Conservation (phyloP, 2,113 vertebrate genomes). For the Scortum barcoo region DNA sequence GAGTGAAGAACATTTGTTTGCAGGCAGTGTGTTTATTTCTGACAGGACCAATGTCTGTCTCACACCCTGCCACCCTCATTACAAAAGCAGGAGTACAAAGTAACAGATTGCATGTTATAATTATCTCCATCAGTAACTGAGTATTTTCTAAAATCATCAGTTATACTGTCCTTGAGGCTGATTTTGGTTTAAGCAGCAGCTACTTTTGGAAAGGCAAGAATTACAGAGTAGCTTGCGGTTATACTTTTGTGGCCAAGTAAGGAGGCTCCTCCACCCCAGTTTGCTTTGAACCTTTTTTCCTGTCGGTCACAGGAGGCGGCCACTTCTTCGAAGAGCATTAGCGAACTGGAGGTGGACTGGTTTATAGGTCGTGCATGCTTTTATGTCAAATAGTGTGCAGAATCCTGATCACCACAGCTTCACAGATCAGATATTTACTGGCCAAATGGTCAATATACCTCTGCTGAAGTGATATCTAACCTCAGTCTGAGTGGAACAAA, state of each 20-base stretch:
- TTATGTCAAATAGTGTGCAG: background rate
- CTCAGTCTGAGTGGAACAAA: background rate
- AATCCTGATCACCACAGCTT: background rate
- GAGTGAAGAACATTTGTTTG: background rate
- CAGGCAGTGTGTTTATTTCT: background rate
- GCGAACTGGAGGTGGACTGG: background rate
- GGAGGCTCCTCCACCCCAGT: background rate
- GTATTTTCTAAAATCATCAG: background rate
- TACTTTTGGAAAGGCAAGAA: background rate
- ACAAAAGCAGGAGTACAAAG: background rate
- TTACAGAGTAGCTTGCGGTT: conserved; percentile 1
- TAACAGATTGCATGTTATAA: background rate
- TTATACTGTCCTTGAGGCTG: background rate
- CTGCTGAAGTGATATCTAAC: background rate
- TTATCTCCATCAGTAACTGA: background rate
- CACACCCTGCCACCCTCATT: background rate
- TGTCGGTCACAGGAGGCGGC: background rate
- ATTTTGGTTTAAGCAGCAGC: background rate
- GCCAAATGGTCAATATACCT: background rate
- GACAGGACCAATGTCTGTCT: background rate
- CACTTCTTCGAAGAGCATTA: background rate
- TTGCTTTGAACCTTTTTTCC: background rate
- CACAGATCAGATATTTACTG: no score
- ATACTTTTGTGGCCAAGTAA: background rate
- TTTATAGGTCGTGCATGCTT: background rate